Evolutionary conservation across 2,797 vertebrate genomes (phyloP).

Genomic region (Epinephelus coioides): DNA sequence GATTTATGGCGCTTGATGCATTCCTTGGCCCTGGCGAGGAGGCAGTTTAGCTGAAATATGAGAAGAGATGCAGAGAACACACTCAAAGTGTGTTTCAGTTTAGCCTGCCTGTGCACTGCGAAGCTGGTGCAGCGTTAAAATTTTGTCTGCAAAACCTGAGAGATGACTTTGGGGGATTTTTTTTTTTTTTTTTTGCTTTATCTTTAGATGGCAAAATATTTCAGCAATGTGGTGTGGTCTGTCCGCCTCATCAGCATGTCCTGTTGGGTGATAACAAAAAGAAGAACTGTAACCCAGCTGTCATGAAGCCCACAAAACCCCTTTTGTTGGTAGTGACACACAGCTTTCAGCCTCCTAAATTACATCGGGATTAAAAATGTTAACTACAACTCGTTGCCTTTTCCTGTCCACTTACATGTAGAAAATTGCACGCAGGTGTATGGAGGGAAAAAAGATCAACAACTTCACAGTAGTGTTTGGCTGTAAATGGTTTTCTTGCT

Average conservation of each 20-base stretch:
- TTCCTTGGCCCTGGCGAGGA: constrained; percentile 91
- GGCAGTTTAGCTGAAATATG: constrained; percentile 94
- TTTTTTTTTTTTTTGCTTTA: constrained; percentile 20
- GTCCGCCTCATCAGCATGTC: constrained; percentile 53
- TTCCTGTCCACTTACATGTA: constrained; percentile 69
- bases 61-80: constrained; percentile 90
- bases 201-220: constrained; percentile 63
- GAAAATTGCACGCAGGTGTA: constrained; percentile 82
- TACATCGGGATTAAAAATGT: constrained; percentile 73
- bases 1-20: constrained; percentile 97
- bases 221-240: constrained; percentile 63
- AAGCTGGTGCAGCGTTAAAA: constrained; percentile 45
- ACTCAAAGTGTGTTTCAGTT: constrained; percentile 90
- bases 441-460: constrained; percentile 52
- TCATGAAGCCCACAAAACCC: constrained; percentile 65
- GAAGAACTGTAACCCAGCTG: constrained; percentile 69
- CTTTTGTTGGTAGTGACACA: constrained; percentile 72
- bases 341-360: constrained; percentile 71
- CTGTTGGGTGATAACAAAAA: constrained; percentile 56
- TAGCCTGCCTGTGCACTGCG: constrained; percentile 77
- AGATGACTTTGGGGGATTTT: constrained; percentile 36
- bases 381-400: constrained; percentile 55
- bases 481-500: constrained; percentile 61
- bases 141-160: constrained; percentile 38
- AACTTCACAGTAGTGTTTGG: constrained; percentile 59